Evolutionary conservation across 1,140 invertebrate genomes (phyloP).

Genomic region (Lordiphosa clarofinis): DNA sequence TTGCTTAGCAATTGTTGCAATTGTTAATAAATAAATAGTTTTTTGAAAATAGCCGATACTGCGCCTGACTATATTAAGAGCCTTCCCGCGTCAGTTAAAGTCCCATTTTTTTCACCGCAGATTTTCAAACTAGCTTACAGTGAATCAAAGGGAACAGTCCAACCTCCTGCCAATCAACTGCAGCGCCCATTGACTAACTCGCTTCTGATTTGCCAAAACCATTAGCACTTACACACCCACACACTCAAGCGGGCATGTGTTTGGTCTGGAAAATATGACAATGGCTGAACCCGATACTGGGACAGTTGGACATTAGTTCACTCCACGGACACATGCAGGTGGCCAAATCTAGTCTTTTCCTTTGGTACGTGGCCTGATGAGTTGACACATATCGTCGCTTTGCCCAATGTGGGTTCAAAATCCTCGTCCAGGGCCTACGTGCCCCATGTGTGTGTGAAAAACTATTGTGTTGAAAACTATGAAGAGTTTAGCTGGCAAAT

Average conservation of each 20-base stretch:
- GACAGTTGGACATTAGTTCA: conserved; percentile 41
- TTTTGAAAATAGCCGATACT: too few species aligned
- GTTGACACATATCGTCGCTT: conserved; percentile 66
- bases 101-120: too few species aligned
- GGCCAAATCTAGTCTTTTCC: conserved; percentile 28
- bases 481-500: conserved; percentile 52
- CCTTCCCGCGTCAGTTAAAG: too few species aligned
- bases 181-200: neutral
- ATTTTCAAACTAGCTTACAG: conserved; percentile 11
- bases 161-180: conserved; percentile 31
- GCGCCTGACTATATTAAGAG: too few species aligned
- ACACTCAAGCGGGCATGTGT: conserved; percentile 56
- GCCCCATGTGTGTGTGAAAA: conserved; percentile 27
- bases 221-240: neutral
- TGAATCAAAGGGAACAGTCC: conserved; percentile 4
- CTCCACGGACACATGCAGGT: conserved; percentile 27
- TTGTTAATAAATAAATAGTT: too few species aligned
- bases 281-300: conserved; percentile 10
- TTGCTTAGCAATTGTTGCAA: too few species aligned
- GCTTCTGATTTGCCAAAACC: too few species aligned
- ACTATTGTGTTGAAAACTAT: conserved; percentile 56
- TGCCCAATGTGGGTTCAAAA: neutral
- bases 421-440: conserved; percentile 36
- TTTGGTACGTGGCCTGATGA: conserved; percentile 56
- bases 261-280: conserved; percentile 50